Evolutionary conservation across 2,888 invertebrate species (phyloP), one percentile per base, ranked within the genome.

Genomic region (Eumacrocentrus americanus): DNA sequence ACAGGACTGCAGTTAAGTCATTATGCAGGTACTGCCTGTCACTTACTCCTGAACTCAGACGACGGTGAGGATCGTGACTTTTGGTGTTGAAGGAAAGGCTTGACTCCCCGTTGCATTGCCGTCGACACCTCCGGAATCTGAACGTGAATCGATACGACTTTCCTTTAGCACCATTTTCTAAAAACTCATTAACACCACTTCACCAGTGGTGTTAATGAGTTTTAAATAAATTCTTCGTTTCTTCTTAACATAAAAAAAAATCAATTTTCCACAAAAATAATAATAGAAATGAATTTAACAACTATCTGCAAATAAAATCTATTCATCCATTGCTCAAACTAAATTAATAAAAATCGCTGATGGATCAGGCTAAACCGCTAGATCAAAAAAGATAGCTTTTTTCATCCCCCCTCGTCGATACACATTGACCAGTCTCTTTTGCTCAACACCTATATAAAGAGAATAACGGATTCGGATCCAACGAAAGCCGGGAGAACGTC

Each of bases 1-100:
- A 62, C 65, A 65, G 61, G 72, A 69, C 71, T 68, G 73, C 72
- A 72, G 74, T 72, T 69, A 70, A 72, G 70, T 70, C 71, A 74
- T 74, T 74, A 74, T 74, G 73, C 74, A 74, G 74, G 71, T 74
- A 72, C 71, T 62, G 62, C 63, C 63, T 66, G 70, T 74, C 72
- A 71, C 68, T 71, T 68, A 60, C 48, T 64, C 64, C 67, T 64
- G 67, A 70, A 71, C 44, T 68, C 69, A 67, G 67, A 63, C 64
- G 60, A 67, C 63, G 63, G 40, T 40, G 62, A 64, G 63, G 67
- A 69, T 68, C 72, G 68, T 66, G 62, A 66, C 63, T 63, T 63
- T 66, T 51, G 53, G 60, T 35, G 14, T 23, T 22, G 42, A 25
- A 29, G 22, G 23, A 20, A 35, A 48, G 38, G 34, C 23, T n/a